Evolutionary conservation across 1,140 invertebrate species (phyloP).

Genomic region (Glomeris maerens): DNA sequence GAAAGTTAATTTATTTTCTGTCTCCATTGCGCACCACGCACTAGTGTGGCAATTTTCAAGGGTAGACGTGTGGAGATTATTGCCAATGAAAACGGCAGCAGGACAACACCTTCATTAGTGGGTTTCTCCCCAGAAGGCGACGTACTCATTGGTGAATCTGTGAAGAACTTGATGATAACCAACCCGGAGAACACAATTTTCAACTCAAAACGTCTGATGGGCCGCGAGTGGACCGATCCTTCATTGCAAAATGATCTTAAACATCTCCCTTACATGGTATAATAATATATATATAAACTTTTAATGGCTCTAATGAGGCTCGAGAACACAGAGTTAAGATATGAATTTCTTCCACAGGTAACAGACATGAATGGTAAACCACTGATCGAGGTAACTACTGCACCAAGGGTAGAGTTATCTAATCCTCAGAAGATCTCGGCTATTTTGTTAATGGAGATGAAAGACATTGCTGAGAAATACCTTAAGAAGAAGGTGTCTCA

Average conservation of each 20-base stretch:
- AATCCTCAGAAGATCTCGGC: slow-evolving; percentile 96
- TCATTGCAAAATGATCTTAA: slow-evolving; percentile 88
- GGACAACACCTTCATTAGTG: slow-evolving; percentile 94
- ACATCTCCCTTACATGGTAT: slow-evolving; percentile 74
- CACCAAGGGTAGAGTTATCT: slow-evolving; percentile 70
- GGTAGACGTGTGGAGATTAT: slow-evolving; percentile 97
- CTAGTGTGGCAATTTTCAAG: slow-evolving; percentile 93
- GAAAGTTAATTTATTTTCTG: too few relatives aligned
- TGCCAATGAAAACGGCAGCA: slow-evolving; percentile 95
- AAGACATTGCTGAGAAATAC: slow-evolving; percentile 94
- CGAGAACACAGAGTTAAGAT: neutral
- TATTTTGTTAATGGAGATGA: slow-evolving; percentile 96
- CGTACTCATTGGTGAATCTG: slow-evolving; percentile 91
- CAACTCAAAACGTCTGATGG: slow-evolving; percentile 92
- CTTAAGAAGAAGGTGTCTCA: slow-evolving; percentile 88
- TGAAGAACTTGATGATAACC: slow-evolving; percentile 93
- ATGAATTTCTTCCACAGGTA: slow-evolving; percentile 39
- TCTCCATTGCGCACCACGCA: too few relatives aligned
- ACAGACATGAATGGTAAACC: slow-evolving; percentile 74
- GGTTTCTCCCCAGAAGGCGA: slow-evolving; percentile 91
- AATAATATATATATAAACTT: too few relatives aligned
- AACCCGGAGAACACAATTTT: slow-evolving; percentile 97
- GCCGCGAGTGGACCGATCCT: slow-evolving; percentile 76
- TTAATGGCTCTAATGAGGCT: neutral
- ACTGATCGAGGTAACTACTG: slow-evolving; percentile 45